Percentiles rank a stretch among this genome's conserved stretches.
Conservation (phyloP, 2,888 invertebrate species). For the Drepana falcataria region DNA sequence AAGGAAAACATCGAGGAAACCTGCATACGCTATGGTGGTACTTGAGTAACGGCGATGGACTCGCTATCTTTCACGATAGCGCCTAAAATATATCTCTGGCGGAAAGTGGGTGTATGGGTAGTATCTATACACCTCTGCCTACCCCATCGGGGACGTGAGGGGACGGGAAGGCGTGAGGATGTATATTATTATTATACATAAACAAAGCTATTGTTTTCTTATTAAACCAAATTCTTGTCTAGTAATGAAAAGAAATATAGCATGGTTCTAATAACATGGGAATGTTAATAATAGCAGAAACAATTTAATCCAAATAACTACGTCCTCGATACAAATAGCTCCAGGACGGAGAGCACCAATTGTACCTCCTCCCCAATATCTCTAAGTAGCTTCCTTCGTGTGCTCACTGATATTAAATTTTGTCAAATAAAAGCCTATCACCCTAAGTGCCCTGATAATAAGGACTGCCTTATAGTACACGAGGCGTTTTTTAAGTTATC, state of each 20-base stretch:
- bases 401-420: slow-evolving; percentile 32
- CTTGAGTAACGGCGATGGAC: too few relatives aligned
- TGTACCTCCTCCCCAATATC: slow-evolving; percentile 17
- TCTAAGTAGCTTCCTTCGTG: slow-evolving; percentile 26
- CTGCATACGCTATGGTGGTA: too few relatives aligned
- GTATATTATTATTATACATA: too few relatives aligned
- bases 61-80: too few relatives aligned
- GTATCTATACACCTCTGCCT: too few relatives aligned
- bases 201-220: neutral
- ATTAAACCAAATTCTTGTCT: neutral
- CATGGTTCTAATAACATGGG: neutral
- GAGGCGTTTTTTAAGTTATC: slow-evolving; percentile 25
- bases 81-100: too few relatives aligned
- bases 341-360: slow-evolving; percentile 2
- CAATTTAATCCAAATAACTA: neutral
- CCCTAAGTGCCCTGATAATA: slow-evolving; percentile 28
- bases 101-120: too few relatives aligned
- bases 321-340: neutral
- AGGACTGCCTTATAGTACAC: slow-evolving; percentile 21
- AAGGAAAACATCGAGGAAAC: too few relatives aligned
- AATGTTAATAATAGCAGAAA: neutral
- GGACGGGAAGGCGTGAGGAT: too few relatives aligned
- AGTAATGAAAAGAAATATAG: neutral
- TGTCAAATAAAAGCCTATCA: slow-evolving; percentile 29
- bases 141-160: too few relatives aligned